Conservation (phyloP, 2,797 vertebrate species). For the Sebastes oblongus region DNA sequence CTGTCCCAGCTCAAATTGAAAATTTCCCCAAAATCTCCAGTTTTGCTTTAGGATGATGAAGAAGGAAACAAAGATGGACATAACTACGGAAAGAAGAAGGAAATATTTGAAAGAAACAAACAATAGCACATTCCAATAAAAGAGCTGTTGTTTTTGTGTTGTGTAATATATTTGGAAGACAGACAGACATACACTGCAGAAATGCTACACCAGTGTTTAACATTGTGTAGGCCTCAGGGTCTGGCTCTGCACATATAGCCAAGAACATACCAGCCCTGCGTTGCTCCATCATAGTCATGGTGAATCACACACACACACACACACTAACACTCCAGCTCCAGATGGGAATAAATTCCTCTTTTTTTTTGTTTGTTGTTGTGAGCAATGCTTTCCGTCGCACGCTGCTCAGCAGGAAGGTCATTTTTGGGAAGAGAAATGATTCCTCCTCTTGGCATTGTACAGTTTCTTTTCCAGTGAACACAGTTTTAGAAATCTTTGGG, state of each 20-base stretch:
- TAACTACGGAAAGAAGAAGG: no score
- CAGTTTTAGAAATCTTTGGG: background rate
- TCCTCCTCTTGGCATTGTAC: background rate
- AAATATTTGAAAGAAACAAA: no score
- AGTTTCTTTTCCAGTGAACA: background rate
- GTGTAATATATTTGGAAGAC: background rate
- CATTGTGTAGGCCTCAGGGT: background rate
- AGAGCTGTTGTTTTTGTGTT: background rate
- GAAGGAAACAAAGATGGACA: no score
- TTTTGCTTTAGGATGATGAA: no score
- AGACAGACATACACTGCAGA: background rate
- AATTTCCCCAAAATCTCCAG: no score
- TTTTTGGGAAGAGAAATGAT: constrained; percentile 35
- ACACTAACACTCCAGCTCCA: constrained; percentile 30
- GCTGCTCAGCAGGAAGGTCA: constrained; percentile 42
- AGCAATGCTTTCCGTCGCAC: constrained; percentile 57
- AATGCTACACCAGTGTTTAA: background rate
- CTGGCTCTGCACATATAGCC: background rate
- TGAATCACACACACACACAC: constrained; percentile 43
- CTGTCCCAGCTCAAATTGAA: no score
- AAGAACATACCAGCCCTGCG: constrained; percentile 13
- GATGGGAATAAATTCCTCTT: constrained; percentile 57
- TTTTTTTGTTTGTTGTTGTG: constrained; percentile 40
- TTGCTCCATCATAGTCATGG: constrained; percentile 13
- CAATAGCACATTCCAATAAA: no score